These are phyloP conservation scores for Pempheris klunzingeri DNA, from an alignment of 2,797 vertebrate genomes.

Conservation along the genomic window DNA sequence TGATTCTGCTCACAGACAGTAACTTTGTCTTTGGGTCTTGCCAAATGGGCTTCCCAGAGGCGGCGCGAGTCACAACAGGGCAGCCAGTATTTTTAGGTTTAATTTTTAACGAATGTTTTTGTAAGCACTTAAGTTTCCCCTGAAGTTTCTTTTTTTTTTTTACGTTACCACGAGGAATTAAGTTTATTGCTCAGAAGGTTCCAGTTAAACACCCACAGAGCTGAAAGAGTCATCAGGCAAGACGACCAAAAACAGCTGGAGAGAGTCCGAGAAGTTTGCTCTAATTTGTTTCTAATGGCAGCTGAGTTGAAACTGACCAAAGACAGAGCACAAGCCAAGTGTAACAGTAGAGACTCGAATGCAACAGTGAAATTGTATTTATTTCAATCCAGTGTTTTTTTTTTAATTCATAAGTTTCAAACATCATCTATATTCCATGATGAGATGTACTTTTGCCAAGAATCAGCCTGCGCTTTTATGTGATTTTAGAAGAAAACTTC, in stretches of 20 bases:
- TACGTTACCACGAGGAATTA: not conserved
- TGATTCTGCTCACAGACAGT: not conserved
- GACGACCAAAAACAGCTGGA: conserved; percentile 6
- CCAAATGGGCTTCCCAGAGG: conserved; percentile 31
- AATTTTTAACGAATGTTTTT: conserved; percentile 16
- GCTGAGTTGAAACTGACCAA: not conserved
- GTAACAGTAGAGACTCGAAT: not conserved
- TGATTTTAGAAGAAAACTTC: conserved; percentile 14
- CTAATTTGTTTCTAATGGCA: conserved; percentile 49
- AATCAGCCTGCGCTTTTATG: conserved; percentile 31
- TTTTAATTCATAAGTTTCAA: not conserved
- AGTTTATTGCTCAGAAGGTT: conserved; percentile 36
- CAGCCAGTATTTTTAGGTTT: conserved; percentile 12
- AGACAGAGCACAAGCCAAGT: conserved; percentile 5
- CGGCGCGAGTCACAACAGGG: not conserved
- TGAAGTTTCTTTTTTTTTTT: not conserved
- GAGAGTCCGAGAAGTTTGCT: conserved; percentile 10
- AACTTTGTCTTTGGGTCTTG: conserved; percentile 3
- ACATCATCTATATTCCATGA: conserved; percentile 11
- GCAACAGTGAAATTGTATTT: not conserved
- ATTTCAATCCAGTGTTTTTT: conserved; percentile 7
- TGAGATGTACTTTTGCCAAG: conserved; percentile 9
- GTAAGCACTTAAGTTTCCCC: not conserved
- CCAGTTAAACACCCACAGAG: conserved; percentile 36
- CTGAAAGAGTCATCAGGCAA: conserved; percentile 28